These are phyloP conservation scores for Pheosia gnoma DNA, from an alignment of 2,888 invertebrate species.

Conservation along the genomic window DNA sequence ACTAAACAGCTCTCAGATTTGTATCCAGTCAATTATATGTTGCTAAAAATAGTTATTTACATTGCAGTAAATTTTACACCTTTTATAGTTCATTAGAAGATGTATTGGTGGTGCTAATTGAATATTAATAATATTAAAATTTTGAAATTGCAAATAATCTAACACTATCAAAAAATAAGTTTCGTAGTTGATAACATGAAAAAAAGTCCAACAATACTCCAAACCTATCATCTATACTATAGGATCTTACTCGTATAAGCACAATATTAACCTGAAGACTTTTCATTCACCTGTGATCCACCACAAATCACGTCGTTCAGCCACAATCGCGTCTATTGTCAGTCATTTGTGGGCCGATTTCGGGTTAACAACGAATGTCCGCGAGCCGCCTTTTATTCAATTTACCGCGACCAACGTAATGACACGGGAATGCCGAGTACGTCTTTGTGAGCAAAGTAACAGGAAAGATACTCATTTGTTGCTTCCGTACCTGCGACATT, in stretches of 20 bases:
- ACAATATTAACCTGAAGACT: constrained; percentile 33
- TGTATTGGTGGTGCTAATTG: too few species aligned
- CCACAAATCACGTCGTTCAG: constrained; percentile 50
- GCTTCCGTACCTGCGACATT: constrained; percentile 17
- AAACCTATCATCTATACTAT: neutral
- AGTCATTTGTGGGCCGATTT: constrained; percentile 56
- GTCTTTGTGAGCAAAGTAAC: constrained; percentile 12
- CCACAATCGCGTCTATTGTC: constrained; percentile 59
- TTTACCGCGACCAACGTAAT: constrained; percentile 38
- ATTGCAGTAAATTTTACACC: too few species aligned
- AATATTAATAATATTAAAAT: too few species aligned
- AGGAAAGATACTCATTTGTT: constrained; percentile 26
- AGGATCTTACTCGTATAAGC: constrained; percentile 22
- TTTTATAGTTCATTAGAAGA: too few species aligned
- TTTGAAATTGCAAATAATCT: too few species aligned
- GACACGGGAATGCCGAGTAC: constrained; percentile 15
- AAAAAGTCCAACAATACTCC: neutral
- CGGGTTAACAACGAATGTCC: constrained; percentile 57
- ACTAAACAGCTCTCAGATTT: too few species aligned
- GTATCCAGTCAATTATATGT: too few species aligned
- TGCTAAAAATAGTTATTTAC: too few species aligned
- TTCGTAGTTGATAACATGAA: neutral
- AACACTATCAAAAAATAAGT: too few species aligned
- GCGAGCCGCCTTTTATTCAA: constrained; percentile 44
- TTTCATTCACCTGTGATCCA: constrained; percentile 39